These are phyloP conservation scores for Metacarcinus magister DNA, from an alignment of 2,888 invertebrate genomes.

Conservation along the genomic window DNA sequence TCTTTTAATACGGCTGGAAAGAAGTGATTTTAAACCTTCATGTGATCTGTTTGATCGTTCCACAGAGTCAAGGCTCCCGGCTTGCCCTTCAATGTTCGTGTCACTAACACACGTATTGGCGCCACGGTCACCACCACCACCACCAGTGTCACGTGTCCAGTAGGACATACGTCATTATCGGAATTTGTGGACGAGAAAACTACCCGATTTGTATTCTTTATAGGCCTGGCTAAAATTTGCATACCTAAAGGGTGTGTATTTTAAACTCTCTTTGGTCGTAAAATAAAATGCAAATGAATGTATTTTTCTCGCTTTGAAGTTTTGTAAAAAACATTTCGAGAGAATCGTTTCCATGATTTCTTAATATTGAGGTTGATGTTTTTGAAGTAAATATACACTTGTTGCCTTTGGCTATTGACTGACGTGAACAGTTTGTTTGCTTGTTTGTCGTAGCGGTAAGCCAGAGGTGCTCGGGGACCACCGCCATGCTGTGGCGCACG, in stretches of 20 bases:
- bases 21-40: background rate
- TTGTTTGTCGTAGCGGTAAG: background rate
- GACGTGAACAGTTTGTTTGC: slow-evolving; percentile 1
- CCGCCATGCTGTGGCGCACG: too few species aligned
- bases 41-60: background rate
- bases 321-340: slow-evolving; percentile 3
- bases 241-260: slow-evolving; percentile 30
- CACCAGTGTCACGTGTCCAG: background rate
- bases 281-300: slow-evolving; percentile 41
- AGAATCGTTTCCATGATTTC: slow-evolving; percentile 45
- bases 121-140: background rate
- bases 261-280: slow-evolving; percentile 47
- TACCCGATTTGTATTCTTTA: slow-evolving; percentile 48
- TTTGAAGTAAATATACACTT: background rate
- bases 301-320: slow-evolving; percentile 40
- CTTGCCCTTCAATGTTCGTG: background rate
- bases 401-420: background rate
- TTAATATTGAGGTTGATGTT: slow-evolving; percentile 26
- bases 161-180: background rate
- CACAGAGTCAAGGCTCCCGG: background rate
- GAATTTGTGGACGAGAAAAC: slow-evolving; percentile 36
- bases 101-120: background rate
- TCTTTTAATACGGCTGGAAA: background rate
- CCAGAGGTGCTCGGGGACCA: background rate
- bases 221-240: slow-evolving; percentile 22